Evolutionary conservation across 2,113 vertebrate genomes (phyloP).

Genomic region (Canis aureus): DNA sequence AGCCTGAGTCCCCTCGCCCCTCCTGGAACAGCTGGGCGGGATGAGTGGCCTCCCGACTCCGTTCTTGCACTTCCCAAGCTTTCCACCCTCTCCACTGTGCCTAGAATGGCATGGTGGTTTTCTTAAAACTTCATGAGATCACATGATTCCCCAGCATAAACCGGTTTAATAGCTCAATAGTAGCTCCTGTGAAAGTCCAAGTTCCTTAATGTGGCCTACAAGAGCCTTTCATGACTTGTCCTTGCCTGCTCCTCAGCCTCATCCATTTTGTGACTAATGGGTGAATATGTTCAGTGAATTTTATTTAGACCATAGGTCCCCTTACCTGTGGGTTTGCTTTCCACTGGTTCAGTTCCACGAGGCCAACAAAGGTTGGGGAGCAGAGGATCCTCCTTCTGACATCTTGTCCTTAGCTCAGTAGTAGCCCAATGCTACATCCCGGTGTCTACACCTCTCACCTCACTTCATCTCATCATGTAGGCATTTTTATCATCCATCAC

Average conservation of each 20-base stretch:
- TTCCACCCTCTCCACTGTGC: neutral
- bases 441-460: neutral
- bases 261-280: constrained; percentile 50
- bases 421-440: neutral
- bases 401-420: neutral
- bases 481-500: neutral
- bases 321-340: neutral
- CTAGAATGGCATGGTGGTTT: neutral
- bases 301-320: neutral
- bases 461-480: neutral
- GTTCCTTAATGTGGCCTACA: neutral
- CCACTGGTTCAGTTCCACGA: neutral
- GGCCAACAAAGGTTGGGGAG: neutral
- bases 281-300: neutral
- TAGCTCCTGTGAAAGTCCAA: neutral
- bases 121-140: neutral
- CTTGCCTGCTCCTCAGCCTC: neutral
- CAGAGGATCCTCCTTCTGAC: neutral
- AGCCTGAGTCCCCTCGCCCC: neutral
- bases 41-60: neutral
- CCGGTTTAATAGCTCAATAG: neutral
- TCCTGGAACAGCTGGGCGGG: neutral
- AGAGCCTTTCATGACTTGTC: neutral
- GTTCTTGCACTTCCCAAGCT: neutral
- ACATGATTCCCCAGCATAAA: neutral